Conservation (phyloP, 2,113 vertebrate species). For the Cyphomyrus plagiostoma region DNA sequence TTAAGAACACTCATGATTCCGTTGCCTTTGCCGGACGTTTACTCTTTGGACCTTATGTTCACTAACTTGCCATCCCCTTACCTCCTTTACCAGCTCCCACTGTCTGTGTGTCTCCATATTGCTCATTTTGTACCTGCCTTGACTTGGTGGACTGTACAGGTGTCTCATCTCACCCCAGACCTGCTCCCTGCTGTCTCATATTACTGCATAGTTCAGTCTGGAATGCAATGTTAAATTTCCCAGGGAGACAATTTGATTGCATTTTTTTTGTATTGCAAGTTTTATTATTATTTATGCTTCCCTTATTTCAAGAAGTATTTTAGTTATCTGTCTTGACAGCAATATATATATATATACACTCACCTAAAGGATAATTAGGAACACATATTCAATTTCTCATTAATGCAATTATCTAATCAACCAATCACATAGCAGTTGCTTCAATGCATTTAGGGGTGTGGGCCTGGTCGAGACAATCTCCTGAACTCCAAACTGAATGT, state of each 20-base stretch:
- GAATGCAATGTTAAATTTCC: neutral
- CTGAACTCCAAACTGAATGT: too few species aligned
- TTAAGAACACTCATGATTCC: neutral
- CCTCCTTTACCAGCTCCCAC: neutral
- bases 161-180: neutral
- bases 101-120: neutral
- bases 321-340: neutral
- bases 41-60: neutral
- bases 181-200: neutral
- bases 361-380: too few species aligned
- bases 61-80: neutral
- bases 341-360: neutral
- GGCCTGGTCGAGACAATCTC: too few species aligned
- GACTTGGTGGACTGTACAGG: neutral
- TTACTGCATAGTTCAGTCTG: neutral
- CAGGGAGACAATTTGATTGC: neutral
- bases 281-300: neutral
- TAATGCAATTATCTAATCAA: too few species aligned
- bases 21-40: neutral
- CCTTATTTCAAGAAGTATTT: neutral
- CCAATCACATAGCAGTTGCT: too few species aligned
- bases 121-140: neutral
- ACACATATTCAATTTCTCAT: too few species aligned
- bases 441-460: too few species aligned
- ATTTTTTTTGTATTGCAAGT: neutral